Conservation (phyloP, 1,140 invertebrate genomes). For the Temnothorax nylanderi region DNA sequence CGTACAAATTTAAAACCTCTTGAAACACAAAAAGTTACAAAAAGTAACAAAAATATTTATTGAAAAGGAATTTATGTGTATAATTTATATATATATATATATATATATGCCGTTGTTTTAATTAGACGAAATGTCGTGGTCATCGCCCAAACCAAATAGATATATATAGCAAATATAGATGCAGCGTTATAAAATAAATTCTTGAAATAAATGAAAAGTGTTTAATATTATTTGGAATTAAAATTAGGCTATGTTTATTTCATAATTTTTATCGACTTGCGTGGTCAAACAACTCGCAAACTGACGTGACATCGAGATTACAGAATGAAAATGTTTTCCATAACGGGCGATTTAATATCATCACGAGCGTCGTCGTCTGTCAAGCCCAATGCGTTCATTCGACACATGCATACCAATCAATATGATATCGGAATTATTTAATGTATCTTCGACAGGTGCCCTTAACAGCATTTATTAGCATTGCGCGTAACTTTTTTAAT, state of each 20-base stretch:
- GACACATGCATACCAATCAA: constrained; percentile 39
- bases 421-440: constrained; percentile 42
- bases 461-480: constrained; percentile 44
- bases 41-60: neutral
- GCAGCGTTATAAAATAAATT: neutral
- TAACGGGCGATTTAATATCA: constrained; percentile 56
- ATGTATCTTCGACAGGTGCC: constrained; percentile 48
- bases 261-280: constrained; percentile 31
- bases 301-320: constrained; percentile 48
- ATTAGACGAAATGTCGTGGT: no score
- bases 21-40: neutral
- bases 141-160: no score
- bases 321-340: constrained; percentile 56
- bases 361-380: constrained; percentile 38
- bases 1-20: constrained; percentile 1
- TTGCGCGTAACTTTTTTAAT: constrained; percentile 40
- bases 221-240: neutral
- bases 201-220: neutral
- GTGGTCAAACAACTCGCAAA: neutral
- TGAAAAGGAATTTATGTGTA: neutral
- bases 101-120: no score
- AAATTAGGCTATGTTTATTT: constrained; percentile 38
- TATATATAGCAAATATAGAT: neutral
- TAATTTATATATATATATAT: neutral
- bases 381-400: constrained; percentile 25